A percentile compares a stretch with the other conserved stretches of the same genome.
These are phyloP conservation scores for Volucella bombylans DNA, from an alignment of 2,888 invertebrate species.

Conservation along the genomic window DNA sequence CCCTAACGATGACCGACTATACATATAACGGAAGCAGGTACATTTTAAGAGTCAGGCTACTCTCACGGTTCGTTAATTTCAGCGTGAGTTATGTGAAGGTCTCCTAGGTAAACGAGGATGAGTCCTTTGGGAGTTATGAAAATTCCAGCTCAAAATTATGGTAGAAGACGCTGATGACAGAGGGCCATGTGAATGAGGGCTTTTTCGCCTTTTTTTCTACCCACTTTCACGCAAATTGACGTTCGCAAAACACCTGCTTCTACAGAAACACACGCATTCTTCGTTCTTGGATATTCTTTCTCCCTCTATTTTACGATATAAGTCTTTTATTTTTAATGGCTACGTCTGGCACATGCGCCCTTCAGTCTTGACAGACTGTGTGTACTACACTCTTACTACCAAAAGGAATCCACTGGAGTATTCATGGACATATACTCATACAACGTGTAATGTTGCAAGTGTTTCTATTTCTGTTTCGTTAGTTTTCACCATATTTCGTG, in stretches of 20 bases:
- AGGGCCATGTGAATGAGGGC: slow-evolving; percentile 2
- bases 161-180: background rate
- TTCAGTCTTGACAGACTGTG: slow-evolving; percentile 3
- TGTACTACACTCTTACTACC: slow-evolving; percentile 66
- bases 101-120: slow-evolving; percentile 35
- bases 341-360: slow-evolving; percentile 56
- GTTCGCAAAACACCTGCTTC: slow-evolving; percentile 47
- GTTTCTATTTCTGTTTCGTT: background rate
- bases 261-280: background rate
- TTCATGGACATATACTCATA: slow-evolving; percentile 7
- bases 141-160: too few species aligned
- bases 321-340: slow-evolving; percentile 62
- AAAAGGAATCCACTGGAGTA: slow-evolving; percentile 17
- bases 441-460: slow-evolving; percentile 3
- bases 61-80: slow-evolving; percentile 66
- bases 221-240: slow-evolving; percentile 11
- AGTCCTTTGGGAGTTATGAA: slow-evolving; percentile 28
- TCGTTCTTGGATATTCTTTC: background rate
- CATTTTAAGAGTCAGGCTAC: slow-evolving; percentile 61
- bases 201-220: slow-evolving; percentile 2
- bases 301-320: slow-evolving; percentile 11
- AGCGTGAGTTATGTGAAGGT: slow-evolving; percentile 8
- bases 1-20: slow-evolving; percentile 4
- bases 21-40: background rate
- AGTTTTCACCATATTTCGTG: slow-evolving; percentile 8